Conservation (phyloP, 2,888 invertebrate genomes). For the Biston betularia region DNA sequence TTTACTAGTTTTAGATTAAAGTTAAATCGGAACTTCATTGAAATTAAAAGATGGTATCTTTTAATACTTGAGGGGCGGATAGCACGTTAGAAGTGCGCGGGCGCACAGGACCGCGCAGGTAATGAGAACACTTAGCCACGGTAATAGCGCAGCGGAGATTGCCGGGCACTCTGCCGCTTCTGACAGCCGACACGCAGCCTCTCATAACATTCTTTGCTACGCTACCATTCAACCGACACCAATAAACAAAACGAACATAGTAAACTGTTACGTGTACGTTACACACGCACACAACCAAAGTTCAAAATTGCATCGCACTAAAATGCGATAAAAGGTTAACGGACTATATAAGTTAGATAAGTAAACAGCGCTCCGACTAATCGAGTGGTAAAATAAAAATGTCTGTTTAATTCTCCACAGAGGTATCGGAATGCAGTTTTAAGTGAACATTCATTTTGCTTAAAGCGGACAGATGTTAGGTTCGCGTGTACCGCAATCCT, state of each 20-base stretch:
- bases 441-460: conserved; percentile 60
- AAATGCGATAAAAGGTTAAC: conserved; percentile 29
- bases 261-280: conserved; percentile 48
- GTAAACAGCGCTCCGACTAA: conserved; percentile 48
- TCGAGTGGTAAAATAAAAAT: conserved; percentile 52
- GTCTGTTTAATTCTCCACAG: conserved; percentile 53
- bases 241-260: conserved; percentile 55
- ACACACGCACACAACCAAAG: conserved; percentile 37
- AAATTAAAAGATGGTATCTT: conserved; percentile 68
- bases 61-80: conserved; percentile 57
- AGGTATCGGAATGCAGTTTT: conserved; percentile 55
- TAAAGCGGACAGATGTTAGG: conserved; percentile 66
- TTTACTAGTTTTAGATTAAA: conserved; percentile 40
- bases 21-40: conserved; percentile 48
- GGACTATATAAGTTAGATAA: conserved; percentile 51
- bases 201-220: conserved; percentile 58
- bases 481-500: conserved; percentile 64
- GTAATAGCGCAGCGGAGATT: conserved; percentile 72
- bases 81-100: conserved; percentile 50
- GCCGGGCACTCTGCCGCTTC: conserved; percentile 56
- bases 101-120: conserved; percentile 62
- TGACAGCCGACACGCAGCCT: conserved; percentile 62
- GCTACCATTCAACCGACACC: conserved; percentile 61
- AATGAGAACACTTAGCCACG: conserved; percentile 73
- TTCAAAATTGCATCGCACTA: conserved; percentile 13